Conservation (phyloP, 2,888 invertebrate genomes). For the Subacronicta megacephala region DNA sequence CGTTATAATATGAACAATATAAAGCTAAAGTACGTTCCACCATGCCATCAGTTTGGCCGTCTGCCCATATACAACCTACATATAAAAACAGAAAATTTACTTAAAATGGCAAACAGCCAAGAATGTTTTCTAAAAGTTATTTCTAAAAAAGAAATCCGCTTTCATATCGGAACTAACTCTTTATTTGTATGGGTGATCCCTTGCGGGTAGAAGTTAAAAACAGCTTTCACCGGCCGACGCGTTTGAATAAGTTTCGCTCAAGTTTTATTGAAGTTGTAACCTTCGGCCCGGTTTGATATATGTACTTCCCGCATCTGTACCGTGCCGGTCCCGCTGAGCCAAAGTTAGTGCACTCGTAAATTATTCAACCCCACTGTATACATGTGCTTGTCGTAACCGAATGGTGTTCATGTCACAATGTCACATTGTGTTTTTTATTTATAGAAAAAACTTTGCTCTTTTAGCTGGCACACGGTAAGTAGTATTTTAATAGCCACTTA, state of each 20-base stretch:
- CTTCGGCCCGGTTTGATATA: slow-evolving; percentile 82
- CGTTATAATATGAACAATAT: slow-evolving; percentile 21
- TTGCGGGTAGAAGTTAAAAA: slow-evolving; percentile 86
- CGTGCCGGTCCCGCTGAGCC: slow-evolving; percentile 73
- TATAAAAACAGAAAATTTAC: slow-evolving; percentile 62
- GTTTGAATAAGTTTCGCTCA: slow-evolving; percentile 76
- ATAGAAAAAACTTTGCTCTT: slow-evolving; percentile 11
- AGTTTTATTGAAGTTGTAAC: slow-evolving; percentile 82
- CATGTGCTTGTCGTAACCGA: slow-evolving; percentile 75
- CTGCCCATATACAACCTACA: slow-evolving; percentile 58
- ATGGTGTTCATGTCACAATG: slow-evolving; percentile 71
- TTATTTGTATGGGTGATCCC: slow-evolving; percentile 85
- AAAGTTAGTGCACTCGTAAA: slow-evolving; percentile 86
- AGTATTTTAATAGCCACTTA: neutral
- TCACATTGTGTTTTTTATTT: slow-evolving; percentile 66
- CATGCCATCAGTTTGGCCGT: slow-evolving; percentile 60
- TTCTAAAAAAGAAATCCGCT: slow-evolving; percentile 74
- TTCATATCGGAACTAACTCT: slow-evolving; percentile 79
- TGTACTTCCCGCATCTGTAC: slow-evolving; percentile 77
- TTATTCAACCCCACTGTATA: slow-evolving; percentile 84
- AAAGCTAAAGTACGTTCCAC: slow-evolving; percentile 28
- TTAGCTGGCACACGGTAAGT: neutral
- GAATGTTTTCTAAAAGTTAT: slow-evolving; percentile 70
- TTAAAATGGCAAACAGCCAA: slow-evolving; percentile 66
- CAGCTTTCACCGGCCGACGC: slow-evolving; percentile 79